Evolutionary conservation across 1,140 invertebrate species (phyloP).

Genomic region (Meteorus sp.): DNA sequence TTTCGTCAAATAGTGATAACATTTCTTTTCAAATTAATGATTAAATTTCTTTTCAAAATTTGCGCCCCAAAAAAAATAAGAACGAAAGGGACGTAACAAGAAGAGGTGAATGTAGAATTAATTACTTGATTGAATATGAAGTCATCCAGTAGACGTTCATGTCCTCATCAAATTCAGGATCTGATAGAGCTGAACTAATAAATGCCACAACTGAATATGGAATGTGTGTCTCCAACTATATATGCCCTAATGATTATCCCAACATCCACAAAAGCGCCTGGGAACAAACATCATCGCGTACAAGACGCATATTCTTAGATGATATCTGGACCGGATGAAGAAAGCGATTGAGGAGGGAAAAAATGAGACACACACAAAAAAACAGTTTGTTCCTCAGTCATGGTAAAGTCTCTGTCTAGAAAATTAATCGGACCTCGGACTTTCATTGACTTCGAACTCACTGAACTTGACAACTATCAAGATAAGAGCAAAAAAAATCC

Average conservation of each 20-base stretch:
- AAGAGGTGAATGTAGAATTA: no score
- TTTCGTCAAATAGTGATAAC: no score
- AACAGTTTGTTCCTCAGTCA: not conserved
- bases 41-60: no score
- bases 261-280: not conserved
- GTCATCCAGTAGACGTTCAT: no score
- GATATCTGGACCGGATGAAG: constrained; percentile 14
- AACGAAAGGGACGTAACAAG: no score
- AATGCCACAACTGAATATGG: not conserved
- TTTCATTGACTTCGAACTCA: constrained; percentile 1
- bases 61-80: no score
- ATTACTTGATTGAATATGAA: no score
- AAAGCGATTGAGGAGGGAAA: not conserved
- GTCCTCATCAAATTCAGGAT: not conserved
- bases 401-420: not conserved
- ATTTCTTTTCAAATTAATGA: no score
- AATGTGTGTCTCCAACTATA: not conserved
- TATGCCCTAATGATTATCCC: constrained; percentile 7
- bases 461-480: no score
- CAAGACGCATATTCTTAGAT: not conserved
- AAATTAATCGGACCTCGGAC: not conserved
- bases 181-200: constrained; percentile 3
- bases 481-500: no score
- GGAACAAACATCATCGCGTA: not conserved
- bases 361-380: not conserved